A percentile compares a stretch with the other conserved stretches of the same genome.
phyloP scores from a whole-genome alignment of 2,113 vertebrate species.

The Catagonus wagneri region DNA sequence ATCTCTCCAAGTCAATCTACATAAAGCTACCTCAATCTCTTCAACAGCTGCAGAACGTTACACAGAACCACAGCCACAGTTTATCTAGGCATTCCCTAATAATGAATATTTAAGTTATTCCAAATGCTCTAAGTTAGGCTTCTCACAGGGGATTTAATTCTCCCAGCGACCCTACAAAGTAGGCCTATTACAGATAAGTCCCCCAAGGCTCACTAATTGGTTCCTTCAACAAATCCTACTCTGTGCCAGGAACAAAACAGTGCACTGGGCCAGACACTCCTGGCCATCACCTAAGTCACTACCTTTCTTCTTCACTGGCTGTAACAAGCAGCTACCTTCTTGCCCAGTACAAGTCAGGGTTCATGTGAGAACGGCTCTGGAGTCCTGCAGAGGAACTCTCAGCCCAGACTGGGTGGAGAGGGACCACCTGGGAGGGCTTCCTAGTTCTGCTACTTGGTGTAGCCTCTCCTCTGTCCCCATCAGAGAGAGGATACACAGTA shows the following conservation, averaged over 20 bases:
- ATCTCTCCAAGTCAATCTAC: background rate
- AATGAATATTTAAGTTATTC: background rate
- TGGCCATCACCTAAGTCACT: background rate
- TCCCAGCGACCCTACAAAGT: background rate
- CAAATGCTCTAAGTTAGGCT: background rate
- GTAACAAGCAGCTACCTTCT: too few species aligned
- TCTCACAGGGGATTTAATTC: background rate
- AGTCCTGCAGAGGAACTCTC: background rate
- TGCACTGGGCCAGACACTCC: background rate
- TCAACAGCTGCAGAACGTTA: background rate
- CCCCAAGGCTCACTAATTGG: background rate
- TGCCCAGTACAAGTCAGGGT: background rate
- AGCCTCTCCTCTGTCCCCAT: background rate
- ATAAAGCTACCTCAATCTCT: background rate
- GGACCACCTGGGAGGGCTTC: background rate
- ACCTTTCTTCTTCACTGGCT: background rate
- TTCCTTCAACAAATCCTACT: background rate
- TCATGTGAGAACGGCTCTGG: background rate
- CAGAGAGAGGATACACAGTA: background rate
- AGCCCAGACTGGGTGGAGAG: background rate
- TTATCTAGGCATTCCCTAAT: background rate
- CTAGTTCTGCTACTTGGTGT: background rate
- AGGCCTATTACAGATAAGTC: background rate
- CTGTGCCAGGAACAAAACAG: background rate
- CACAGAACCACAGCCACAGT: background rate